Percentiles rank a stretch among this genome's conserved stretches.
These are phyloP conservation scores for Gnathonemus longibarbis DNA, from an alignment of 2,113 vertebrate genomes.

Conservation along the genomic window DNA sequence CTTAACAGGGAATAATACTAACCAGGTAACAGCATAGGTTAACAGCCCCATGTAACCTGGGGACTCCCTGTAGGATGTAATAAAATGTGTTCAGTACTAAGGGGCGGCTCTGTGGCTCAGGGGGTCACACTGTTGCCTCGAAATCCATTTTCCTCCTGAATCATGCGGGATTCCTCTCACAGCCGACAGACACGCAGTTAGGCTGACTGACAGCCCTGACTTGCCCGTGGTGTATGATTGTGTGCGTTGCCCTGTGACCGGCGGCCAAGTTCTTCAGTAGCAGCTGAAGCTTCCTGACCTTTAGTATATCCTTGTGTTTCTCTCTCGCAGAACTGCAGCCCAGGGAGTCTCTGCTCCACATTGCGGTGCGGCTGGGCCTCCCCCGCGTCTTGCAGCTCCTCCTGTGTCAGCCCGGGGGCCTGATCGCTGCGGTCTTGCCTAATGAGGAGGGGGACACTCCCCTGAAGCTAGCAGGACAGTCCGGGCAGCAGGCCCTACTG, in stretches of 20 bases:
- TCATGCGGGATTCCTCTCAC: background rate
- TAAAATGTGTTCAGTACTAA: background rate
- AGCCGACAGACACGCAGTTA: background rate
- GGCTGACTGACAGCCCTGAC: background rate
- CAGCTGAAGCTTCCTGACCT: background rate
- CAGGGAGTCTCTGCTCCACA: conserved; percentile 70
- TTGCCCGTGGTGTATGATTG: background rate
- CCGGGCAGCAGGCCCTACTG: conserved; percentile 47
- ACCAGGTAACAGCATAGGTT: background rate
- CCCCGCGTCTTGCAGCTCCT: conserved; percentile 67
- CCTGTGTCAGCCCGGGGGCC: conserved; percentile 61
- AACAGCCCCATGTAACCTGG: background rate
- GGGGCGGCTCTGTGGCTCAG: too few species aligned
- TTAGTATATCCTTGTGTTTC: background rate
- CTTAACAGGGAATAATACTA: background rate
- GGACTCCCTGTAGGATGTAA: background rate
- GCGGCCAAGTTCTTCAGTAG: background rate
- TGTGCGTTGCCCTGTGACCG: background rate
- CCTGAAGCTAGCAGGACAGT: conserved; percentile 59
- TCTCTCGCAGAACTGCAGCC: conserved; percentile 42
- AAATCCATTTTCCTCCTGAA: background rate
- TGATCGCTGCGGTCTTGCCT: conserved; percentile 50
- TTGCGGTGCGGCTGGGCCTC: conserved; percentile 67
- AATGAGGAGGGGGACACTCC: conserved; percentile 67
- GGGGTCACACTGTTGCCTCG: background rate